These are phyloP conservation scores for Scrobipalpa costella DNA, from an alignment of 2,888 invertebrate genomes.

Conservation along the genomic window DNA sequence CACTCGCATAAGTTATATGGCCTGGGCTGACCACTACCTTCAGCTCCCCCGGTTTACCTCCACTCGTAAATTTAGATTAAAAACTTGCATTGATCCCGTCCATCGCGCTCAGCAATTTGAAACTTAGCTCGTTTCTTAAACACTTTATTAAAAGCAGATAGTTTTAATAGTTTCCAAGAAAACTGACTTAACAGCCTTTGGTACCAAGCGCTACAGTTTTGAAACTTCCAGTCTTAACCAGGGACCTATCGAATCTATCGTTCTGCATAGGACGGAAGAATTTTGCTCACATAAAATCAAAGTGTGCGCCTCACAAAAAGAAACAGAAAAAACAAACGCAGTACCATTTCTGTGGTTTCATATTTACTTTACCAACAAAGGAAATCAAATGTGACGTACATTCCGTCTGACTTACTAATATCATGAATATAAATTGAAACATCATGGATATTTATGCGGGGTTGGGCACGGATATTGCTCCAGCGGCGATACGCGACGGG, in stretches of 20 bases:
- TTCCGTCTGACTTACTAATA: slow-evolving; percentile 76
- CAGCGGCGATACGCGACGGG: slow-evolving; percentile 57
- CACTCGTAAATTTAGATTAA: slow-evolving; percentile 17
- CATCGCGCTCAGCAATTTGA: slow-evolving; percentile 13
- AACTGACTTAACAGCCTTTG: neutral
- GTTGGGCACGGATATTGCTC: slow-evolving; percentile 69
- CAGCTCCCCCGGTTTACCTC: slow-evolving; percentile 10
- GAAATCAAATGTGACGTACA: slow-evolving; percentile 76
- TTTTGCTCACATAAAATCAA: slow-evolving; percentile 10
- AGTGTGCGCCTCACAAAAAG: neutral
- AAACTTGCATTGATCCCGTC: slow-evolving; percentile 6
- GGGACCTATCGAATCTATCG: neutral
- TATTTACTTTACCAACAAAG: slow-evolving; percentile 73
- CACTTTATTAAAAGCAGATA: slow-evolving; percentile 20
- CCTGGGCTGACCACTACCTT: slow-evolving; percentile 7
- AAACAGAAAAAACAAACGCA: slow-evolving; percentile 25
- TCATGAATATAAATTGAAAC: slow-evolving; percentile 80
- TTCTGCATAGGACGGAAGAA: neutral
- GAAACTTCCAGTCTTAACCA: slow-evolving; percentile 8
- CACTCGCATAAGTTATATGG: slow-evolving; percentile 28
- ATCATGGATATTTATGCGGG: slow-evolving; percentile 77
- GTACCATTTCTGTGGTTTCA: slow-evolving; percentile 33
- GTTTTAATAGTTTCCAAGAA: slow-evolving; percentile 11
- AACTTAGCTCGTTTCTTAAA: slow-evolving; percentile 10
- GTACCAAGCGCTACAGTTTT: neutral